phyloP scores from a whole-genome alignment of 2,888 invertebrate species.

The Aleiodes leptofemur region DNA sequence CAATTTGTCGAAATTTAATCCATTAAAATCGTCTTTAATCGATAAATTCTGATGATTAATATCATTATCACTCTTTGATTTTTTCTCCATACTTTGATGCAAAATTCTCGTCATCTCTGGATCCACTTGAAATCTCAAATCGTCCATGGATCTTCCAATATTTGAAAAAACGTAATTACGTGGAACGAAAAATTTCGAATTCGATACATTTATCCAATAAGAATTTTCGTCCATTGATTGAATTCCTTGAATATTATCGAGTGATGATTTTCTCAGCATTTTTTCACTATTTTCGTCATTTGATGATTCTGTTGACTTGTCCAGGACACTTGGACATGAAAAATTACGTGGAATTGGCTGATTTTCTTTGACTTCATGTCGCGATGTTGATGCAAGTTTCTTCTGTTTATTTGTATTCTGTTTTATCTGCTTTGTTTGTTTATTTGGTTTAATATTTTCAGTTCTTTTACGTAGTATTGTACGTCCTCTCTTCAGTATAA shows the following conservation, averaged over 20 bases:
- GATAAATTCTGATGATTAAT: background rate
- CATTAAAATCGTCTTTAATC: background rate
- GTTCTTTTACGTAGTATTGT: constrained; percentile 62
- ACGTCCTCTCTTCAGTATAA: constrained; percentile 69
- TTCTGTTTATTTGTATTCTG: constrained; percentile 9
- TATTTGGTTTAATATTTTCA: constrained; percentile 46
- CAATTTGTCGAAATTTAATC: background rate
- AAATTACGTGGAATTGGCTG: constrained; percentile 27
- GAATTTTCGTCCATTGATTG: constrained; percentile 59
- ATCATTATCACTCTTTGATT: constrained; percentile 46
- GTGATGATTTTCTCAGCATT: constrained; percentile 51
- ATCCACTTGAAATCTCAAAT: constrained; percentile 67
- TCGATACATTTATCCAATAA: constrained; percentile 66
- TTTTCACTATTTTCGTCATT: constrained; percentile 29
- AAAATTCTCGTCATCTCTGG: constrained; percentile 65
- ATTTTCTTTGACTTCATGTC: background rate
- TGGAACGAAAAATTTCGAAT: constrained; percentile 69
- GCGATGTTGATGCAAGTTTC: background rate
- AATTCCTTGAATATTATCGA: constrained; percentile 64
- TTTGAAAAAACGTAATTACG: constrained; percentile 66
- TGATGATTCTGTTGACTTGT: background rate
- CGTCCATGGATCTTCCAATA: constrained; percentile 64
- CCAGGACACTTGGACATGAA: constrained; percentile 18
- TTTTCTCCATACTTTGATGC: constrained; percentile 58
- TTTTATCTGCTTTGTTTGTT: constrained; percentile 39